These are phyloP conservation scores for Pseudomyrmex cubaensis DNA, from an alignment of 1,140 invertebrate species.

Conservation along the genomic window DNA sequence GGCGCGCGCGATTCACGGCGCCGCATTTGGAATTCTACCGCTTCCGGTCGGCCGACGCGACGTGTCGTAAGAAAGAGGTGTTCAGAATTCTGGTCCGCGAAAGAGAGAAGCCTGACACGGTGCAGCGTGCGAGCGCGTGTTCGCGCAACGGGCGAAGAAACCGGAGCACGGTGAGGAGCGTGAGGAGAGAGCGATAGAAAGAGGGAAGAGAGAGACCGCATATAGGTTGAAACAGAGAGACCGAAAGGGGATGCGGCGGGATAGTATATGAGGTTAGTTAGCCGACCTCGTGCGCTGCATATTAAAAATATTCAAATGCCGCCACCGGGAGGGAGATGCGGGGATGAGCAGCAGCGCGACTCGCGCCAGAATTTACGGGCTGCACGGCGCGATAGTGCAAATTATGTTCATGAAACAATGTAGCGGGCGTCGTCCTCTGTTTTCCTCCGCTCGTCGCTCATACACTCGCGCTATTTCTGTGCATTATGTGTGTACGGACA, in stretches of 20 bases:
- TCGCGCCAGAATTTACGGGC: constrained; percentile 75
- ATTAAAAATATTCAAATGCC: constrained; percentile 84
- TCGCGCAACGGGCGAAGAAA: background rate
- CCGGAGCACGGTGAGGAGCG: background rate
- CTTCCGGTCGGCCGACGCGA: constrained; percentile 68
- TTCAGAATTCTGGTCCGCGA: constrained; percentile 33
- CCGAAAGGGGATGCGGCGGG: constrained; percentile 39
- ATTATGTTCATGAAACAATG: constrained; percentile 83
- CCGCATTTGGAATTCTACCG: constrained; percentile 79
- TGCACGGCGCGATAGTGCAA: constrained; percentile 78
- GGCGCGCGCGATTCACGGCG: constrained; percentile 75
- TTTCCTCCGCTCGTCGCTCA: constrained; percentile 49
- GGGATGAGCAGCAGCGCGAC: constrained; percentile 40
- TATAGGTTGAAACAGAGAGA: constrained; percentile 40
- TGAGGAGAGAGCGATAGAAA: constrained; percentile 18
- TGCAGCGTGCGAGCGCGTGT: constrained; percentile 6
- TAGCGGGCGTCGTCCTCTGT: constrained; percentile 48
- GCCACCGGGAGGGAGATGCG: constrained; percentile 20
- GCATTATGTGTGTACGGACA: constrained; percentile 14
- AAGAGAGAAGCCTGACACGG: constrained; percentile 22
- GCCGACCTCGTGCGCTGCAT: constrained; percentile 79
- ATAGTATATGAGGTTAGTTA: constrained; percentile 82
- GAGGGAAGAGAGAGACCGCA: constrained; percentile 1
- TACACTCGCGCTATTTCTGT: constrained; percentile 38
- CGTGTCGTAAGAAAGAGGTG: constrained; percentile 41